Conservation (phyloP, 2,797 vertebrate species). For the Tragopan temminckii region DNA sequence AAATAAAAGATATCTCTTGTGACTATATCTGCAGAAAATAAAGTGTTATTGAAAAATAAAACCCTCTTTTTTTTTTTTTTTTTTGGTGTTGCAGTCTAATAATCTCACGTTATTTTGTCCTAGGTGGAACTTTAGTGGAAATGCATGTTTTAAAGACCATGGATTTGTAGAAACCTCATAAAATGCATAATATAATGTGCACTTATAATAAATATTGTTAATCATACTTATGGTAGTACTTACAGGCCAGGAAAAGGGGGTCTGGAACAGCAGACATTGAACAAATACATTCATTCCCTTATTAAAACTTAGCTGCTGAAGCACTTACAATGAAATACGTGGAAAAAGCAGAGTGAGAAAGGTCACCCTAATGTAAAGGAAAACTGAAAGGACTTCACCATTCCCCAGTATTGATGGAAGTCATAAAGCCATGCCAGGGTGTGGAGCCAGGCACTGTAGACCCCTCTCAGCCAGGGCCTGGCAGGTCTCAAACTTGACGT, state of each 20-base stretch:
- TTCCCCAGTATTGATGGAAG: not conserved
- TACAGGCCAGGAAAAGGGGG: not conserved
- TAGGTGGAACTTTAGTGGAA: not conserved
- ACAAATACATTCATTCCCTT: not conserved
- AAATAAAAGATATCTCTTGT: not conserved
- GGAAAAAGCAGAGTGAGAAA: not conserved
- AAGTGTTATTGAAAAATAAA: not conserved
- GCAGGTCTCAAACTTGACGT: not conserved
- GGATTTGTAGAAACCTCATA: not conserved
- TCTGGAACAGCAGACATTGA: not conserved
- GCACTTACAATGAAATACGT: not conserved
- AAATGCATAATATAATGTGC: not conserved
- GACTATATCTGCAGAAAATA: not conserved
- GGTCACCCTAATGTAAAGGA: not conserved
- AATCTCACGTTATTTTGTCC: not conserved
- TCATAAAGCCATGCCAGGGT: fast-evolving
- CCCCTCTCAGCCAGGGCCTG: not conserved
- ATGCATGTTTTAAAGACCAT: not conserved
- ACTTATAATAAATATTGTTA: slow-evolving; percentile 36
- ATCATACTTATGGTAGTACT: not conserved
- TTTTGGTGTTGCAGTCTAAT: not conserved
- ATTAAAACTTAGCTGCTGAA: not conserved
- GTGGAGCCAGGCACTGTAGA: not conserved
- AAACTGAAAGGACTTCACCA: fast-evolving
- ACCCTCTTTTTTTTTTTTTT: not conserved